Base-by-base conservation (phyloP, 1,140 invertebrate genomes). In the Bombus sylvicola region DNA sequence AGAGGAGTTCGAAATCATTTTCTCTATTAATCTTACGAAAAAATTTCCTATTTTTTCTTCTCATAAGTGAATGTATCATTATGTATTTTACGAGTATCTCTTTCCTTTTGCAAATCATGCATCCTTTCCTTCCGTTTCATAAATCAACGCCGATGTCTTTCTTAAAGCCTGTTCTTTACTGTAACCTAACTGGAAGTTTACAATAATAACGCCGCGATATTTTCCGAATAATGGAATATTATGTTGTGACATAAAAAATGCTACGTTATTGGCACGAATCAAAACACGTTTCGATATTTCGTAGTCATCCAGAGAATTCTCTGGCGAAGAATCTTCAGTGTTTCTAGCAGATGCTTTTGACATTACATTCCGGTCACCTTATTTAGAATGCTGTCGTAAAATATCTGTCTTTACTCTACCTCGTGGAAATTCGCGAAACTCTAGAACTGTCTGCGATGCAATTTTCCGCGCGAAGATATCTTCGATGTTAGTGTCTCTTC, bases 291-390 rank as follows among this genome's bases (percentile, higher is more conserved):
- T 62, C 34, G 25, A 76, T 57, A 59, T 59, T 34, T 37, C 25
- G 28, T 22, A 57, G 8, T 34, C 13, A 41, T 41, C 22, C 37
- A 12, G 13, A 41, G 37, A n/a, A 62, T 77, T 62, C 10, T 10
- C 10, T 28, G 37, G 5, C 9, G 53, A 25, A 62, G 53, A 41
- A 77, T 62, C 18, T 41, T 37, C 75, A 64, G 22, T 57, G 47
- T 57, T 62, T 64, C 57, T 5, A 31, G 15, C 57, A 64, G 75
- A 77, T 39, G 59, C 37, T 77, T 41, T 2, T 41, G 57, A 77
- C 75, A 37, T 62, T 15, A 43, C 34, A 57, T 37, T 77, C n/a
- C 57, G 75, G 75, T 77, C 74, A 77, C 31, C 57, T 77, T 77
- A 37, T 77, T 77, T 41, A 31, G 57, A 41, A 77, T 41, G 15